These are phyloP conservation scores for Eupelmus urozonus DNA, from an alignment of 2,888 invertebrate genomes.

Conservation along the genomic window DNA sequence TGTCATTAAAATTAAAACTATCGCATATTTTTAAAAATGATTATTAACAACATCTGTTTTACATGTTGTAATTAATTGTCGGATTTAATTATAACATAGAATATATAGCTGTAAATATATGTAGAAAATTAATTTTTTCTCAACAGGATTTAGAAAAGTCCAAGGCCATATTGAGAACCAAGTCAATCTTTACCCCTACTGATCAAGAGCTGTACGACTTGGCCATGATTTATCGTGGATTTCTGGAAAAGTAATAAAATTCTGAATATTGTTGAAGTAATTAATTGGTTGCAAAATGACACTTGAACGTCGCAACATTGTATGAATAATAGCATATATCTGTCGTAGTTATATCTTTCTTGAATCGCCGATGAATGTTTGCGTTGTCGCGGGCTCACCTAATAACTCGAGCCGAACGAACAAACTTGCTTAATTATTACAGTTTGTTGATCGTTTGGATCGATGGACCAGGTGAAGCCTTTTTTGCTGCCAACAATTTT, in stretches of 20 bases:
- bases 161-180: slow-evolving; percentile 71
- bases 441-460: slow-evolving; percentile 77
- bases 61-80: too few species aligned
- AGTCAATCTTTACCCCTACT: slow-evolving; percentile 72
- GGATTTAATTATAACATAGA: too few species aligned
- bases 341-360: not conserved
- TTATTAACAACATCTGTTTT: too few species aligned
- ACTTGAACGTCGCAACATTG: too few species aligned
- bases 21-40: too few species aligned
- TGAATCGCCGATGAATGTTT: too few species aligned
- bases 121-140: not conserved
- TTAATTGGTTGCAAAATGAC: too few species aligned
- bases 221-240: slow-evolving; percentile 65
- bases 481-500: too few species aligned
- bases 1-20: not conserved
- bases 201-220: slow-evolving; percentile 71
- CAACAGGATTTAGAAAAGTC: slow-evolving; percentile 36
- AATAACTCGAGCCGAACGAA: slow-evolving; percentile 78
- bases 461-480: slow-evolving; percentile 71
- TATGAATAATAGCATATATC: not conserved
- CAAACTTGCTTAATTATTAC: slow-evolving; percentile 73
- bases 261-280: too few species aligned
- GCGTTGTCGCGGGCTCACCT: slow-evolving; percentile 61
- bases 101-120: too few species aligned
- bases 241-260: slow-evolving; percentile 59